Base-by-base conservation (phyloP, 2,888 invertebrate species). In the Rhingia rostrata region DNA sequence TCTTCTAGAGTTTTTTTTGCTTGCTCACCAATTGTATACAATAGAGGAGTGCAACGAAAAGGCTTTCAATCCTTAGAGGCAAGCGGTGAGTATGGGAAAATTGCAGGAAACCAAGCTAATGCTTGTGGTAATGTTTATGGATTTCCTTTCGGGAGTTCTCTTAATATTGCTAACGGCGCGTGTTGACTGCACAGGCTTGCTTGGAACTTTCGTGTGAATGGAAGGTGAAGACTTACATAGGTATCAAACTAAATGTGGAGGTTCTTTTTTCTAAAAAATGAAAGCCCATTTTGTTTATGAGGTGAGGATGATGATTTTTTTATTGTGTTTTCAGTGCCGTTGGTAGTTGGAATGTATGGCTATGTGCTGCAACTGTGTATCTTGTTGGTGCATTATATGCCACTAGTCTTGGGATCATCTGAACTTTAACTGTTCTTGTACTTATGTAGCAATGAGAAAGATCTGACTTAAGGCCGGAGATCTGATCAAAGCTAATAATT, bases 111-210 rank as follows among this genome's bases (percentile, higher is more conserved):
- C 67, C 60, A 12, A 67, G 53, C 67, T 67, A 67, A 77, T 67
- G 67, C 66, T 32, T 14, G 56, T 66, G 56, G 64, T 53, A 67
- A 66, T 77, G 75, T 67, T 77, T 77, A 61, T 61, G 60, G 75
- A 45, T 60, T 61, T 67, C 75, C 75, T 67, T 60, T 75, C 10
- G 37, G 37, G 12, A 58, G 12, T 45, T 47, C 22, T 37, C 2
- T 32, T 67, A 58, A 58, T 41, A 43, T 10, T 9, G 49, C 14
- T n/a, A 45, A 53, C 6, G 35, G 6, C 45, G 6, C 45, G 45
- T 45, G 67, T 45, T 67, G 60, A 45, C 43, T 60, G 41, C 2
- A 22, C 32, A 39, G 37, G 30, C 35, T 60, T 30, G 33, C 30
- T 60, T 41, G 22, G 39, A 12, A 39, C 7, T 41, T 35, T 12